Percentiles rank a stretch among this genome's conserved stretches.
Evolutionary conservation across 2,113 vertebrate species (phyloP).

Genomic region (Triplophysa siluroides): DNA sequence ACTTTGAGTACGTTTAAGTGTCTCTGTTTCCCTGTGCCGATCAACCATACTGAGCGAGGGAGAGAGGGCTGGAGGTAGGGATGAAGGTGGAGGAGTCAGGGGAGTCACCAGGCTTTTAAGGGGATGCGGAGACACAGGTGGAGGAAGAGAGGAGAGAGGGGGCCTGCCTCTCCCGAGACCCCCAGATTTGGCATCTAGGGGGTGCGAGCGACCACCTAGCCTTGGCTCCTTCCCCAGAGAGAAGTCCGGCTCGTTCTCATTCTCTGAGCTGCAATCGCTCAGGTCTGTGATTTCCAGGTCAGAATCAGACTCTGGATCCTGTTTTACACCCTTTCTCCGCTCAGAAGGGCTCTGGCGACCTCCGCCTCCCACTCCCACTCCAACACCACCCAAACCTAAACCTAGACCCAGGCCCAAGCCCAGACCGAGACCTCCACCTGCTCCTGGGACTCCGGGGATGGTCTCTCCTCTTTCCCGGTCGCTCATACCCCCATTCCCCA

Average conservation of each 20-base stretch:
- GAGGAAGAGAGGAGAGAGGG: constrained; percentile 68
- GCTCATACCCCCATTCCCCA: constrained; percentile 58
- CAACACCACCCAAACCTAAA: constrained; percentile 61
- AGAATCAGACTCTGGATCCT: constrained; percentile 84
- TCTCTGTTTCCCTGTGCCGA: constrained; percentile 77
- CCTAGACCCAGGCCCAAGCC: constrained; percentile 64
- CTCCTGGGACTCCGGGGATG: constrained; percentile 50
- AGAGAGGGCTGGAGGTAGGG: constrained; percentile 69
- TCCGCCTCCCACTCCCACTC: constrained; percentile 53
- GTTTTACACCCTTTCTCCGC: constrained; percentile 78
- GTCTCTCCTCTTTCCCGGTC: constrained; percentile 67
- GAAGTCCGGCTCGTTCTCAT: constrained; percentile 82
- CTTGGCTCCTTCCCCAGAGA: constrained; percentile 64
- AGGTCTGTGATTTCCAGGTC: constrained; percentile 92
- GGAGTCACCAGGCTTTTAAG: constrained; percentile 72
- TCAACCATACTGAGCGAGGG: constrained; percentile 68
- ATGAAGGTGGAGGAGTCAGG: constrained; percentile 65
- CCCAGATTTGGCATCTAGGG: constrained; percentile 66
- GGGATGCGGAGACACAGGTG: constrained; percentile 70
- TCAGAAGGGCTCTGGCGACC: constrained; percentile 73
- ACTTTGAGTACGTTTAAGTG: constrained; percentile 76
- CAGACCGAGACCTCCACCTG: constrained; percentile 59
- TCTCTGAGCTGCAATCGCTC: constrained; percentile 90
- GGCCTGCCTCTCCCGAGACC: constrained; percentile 61
- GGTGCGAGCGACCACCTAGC: constrained; percentile 62